Conservation (phyloP, 2,888 invertebrate species). For the Pasiphila rectangulata region DNA sequence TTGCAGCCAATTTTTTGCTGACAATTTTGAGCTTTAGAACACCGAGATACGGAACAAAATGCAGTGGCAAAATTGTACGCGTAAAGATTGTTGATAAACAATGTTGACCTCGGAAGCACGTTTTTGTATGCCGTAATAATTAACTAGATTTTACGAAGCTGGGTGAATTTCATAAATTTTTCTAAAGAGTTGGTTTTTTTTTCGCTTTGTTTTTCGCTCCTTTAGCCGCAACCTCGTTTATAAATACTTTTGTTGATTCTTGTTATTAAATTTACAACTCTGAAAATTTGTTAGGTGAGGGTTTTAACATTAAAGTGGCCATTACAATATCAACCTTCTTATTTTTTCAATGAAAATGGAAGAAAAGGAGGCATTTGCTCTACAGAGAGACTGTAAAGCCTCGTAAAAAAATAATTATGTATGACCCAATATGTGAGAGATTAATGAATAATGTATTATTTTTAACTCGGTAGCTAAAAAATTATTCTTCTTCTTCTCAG, state of each 20-base stretch:
- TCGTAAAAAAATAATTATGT: too few relatives aligned
- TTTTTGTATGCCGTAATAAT: conserved; percentile 1
- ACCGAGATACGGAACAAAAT: neutral
- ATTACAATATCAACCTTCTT: too few relatives aligned
- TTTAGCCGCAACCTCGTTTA: neutral
- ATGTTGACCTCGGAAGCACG: conserved; percentile 5
- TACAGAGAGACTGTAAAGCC: too few relatives aligned
- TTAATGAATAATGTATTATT: too few relatives aligned
- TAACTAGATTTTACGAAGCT: neutral
- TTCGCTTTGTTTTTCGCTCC: neutral
- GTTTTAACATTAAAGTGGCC: too few relatives aligned
- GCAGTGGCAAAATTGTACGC: neutral
- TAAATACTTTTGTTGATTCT: neutral
- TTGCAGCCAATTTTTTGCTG: neutral
- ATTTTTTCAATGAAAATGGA: too few relatives aligned
- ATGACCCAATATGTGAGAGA: too few relatives aligned
- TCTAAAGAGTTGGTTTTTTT: neutral
- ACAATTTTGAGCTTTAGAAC: neutral
- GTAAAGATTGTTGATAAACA: conserved; percentile 6
- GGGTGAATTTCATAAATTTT: neutral
- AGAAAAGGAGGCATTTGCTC: too few relatives aligned
- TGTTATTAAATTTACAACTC: neutral
- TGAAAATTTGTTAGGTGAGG: too few relatives aligned
- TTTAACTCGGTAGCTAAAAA: too few relatives aligned
- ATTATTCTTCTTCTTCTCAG: too few relatives aligned